phyloP scores from a whole-genome alignment of 2,888 invertebrate species.

The Tachystola acroxantha region DNA sequence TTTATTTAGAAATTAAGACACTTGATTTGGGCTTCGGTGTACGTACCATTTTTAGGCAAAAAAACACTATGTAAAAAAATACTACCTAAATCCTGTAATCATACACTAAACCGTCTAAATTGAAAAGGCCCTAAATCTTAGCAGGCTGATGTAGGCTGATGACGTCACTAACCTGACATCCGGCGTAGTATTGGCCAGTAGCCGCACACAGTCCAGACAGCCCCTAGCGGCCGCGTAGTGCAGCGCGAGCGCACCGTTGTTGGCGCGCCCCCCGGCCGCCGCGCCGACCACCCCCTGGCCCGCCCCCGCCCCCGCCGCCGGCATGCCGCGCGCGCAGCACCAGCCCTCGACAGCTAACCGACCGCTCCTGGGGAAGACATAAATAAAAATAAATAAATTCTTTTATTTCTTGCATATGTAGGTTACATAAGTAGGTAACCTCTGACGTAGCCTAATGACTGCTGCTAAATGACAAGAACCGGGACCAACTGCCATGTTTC shows the following conservation, averaged over 20 bases:
- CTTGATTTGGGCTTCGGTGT: too few species aligned
- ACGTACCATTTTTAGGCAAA: too few species aligned
- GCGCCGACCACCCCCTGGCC: constrained; percentile 11
- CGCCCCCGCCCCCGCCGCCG: constrained; percentile 49
- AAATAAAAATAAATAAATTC: neutral
- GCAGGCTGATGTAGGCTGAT: too few species aligned
- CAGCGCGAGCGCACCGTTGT: constrained; percentile 87
- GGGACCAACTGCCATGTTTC: too few species aligned
- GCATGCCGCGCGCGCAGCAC: constrained; percentile 70
- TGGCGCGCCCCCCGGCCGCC: constrained; percentile 61
- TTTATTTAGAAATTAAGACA: too few species aligned
- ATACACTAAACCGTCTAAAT: too few species aligned
- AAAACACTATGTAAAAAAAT: too few species aligned
- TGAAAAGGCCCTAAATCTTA: too few species aligned
- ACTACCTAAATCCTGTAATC: too few species aligned
- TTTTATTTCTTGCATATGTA: neutral
- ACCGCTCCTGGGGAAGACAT: constrained; percentile 55
- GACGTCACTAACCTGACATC: constrained; percentile 88
- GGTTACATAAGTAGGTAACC: neutral
- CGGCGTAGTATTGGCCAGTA: constrained; percentile 86
- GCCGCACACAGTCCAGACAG: constrained; percentile 90
- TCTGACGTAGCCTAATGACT: too few species aligned
- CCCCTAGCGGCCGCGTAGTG: constrained; percentile 93
- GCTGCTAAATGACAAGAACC: too few species aligned
- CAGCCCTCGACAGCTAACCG: constrained; percentile 70